Evolutionary conservation across 1,140 invertebrate genomes (phyloP), one percentile per base, ranked within the genome.

Genomic region (Drosophila albomicans): DNA sequence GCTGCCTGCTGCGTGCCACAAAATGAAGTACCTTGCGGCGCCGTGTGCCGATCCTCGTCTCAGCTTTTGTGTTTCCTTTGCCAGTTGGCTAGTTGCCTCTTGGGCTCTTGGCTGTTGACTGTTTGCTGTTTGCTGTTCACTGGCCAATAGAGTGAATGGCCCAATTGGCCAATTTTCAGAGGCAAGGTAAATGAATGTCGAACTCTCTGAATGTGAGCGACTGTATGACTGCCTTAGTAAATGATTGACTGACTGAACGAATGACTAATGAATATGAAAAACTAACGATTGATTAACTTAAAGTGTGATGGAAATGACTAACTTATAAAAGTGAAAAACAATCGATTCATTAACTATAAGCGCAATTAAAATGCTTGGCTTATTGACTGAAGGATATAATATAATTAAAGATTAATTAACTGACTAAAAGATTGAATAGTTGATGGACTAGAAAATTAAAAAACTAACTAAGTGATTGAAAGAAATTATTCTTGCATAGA

Each of bases 131-230:
- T 28, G 11, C 25, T 6, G 2, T 15, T 25, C 20, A 8, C 16
- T 6, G 25, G 64, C 15, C 64, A 46, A 25, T 48, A 57, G 43
- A 82, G 79, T 81, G 75, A 59, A 82, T 72, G 66, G 62, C 76
- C 84, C 82, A 86, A 86, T 86, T 86, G 76, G 79, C 79, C 79
- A 87, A 88, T 86, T 82, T 88, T 82, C 76, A 82, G 76, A 87
- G 87, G 82, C 71, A 82, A 68, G 70, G n/a, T 6, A 68, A 79
- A 69, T 70, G 56, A 69, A 64, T 46, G 51, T 25, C 35, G 38
- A 57, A 59, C 75, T 25, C 20, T 25, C 20, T 25, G 20, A 25
- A 25, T 78, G 41, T 72, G 70, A 66, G 78, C 69, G 49, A 35
- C 10, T 32, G 41, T 30, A 32, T 16, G 59, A 51, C 1, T 16